phyloP scores from a whole-genome alignment of 2,113 vertebrate genomes.

The Rana temporaria region DNA sequence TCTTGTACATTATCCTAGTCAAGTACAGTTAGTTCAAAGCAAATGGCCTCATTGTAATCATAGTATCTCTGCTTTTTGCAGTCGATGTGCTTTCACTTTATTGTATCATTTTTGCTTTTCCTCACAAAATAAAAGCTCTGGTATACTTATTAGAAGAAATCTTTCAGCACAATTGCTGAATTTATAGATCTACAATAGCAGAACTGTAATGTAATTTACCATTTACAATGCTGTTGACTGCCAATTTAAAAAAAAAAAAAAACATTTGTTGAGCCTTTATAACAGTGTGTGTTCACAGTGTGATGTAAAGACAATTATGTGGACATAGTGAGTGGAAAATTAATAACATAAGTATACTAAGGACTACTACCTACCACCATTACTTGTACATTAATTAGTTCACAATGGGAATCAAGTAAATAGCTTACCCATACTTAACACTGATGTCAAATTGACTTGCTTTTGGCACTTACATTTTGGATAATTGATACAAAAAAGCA shows the following conservation, averaged over 20 bases:
- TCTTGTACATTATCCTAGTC: slow-evolving; percentile 71
- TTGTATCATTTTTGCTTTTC: slow-evolving; percentile 43
- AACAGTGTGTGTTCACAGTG: slow-evolving; percentile 67
- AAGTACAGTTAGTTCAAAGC: slow-evolving; percentile 77
- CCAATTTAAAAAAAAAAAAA: slow-evolving; percentile 63
- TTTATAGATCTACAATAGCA: slow-evolving; percentile 65
- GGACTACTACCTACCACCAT: slow-evolving; percentile 63
- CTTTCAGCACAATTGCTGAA: slow-evolving; percentile 61
- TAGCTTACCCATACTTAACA: slow-evolving; percentile 42
- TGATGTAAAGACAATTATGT: slow-evolving; percentile 69
- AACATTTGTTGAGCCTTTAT: slow-evolving; percentile 61
- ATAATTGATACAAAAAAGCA: slow-evolving; percentile 43
- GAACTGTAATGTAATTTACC: slow-evolving; percentile 61
- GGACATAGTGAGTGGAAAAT: slow-evolving; percentile 67
- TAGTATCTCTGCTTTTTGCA: slow-evolving; percentile 63
- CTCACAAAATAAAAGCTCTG: slow-evolving; percentile 52
- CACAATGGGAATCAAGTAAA: slow-evolving; percentile 58
- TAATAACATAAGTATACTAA: slow-evolving; percentile 67
- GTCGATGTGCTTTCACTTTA: slow-evolving; percentile 62
- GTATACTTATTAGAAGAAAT: slow-evolving; percentile 64
- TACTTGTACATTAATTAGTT: slow-evolving; percentile 59
- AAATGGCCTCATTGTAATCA: slow-evolving; percentile 74
- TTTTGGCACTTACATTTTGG: slow-evolving; percentile 21
- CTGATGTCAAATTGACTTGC: slow-evolving; percentile 26
- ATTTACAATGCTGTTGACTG: slow-evolving; percentile 64